Conservation (phyloP, 2,113 vertebrate species). For the Seriola dumerili region DNA sequence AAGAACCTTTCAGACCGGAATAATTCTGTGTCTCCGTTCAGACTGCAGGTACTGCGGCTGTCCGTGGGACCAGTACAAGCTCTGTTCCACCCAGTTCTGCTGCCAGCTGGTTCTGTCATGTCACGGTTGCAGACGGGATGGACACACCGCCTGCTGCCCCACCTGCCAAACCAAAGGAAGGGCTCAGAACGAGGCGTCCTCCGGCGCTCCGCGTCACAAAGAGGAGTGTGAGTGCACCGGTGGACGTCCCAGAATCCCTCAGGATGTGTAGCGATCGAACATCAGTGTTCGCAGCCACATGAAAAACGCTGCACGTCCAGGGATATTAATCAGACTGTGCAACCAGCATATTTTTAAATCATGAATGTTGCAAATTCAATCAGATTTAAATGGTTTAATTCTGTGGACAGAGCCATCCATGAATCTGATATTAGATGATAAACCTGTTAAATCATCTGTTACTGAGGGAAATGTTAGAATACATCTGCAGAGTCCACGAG, state of each 20-base stretch:
- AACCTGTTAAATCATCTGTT: slow-evolving; percentile 6
- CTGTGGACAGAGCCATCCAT: not conserved
- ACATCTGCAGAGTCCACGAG: not conserved
- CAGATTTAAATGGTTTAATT: not conserved
- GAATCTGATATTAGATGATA: not conserved
- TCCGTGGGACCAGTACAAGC: slow-evolving; percentile 93
- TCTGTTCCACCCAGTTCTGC: slow-evolving; percentile 92
- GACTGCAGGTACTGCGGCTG: slow-evolving; percentile 92
- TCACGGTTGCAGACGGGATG: slow-evolving; percentile 83
- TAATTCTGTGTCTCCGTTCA: slow-evolving; percentile 63
- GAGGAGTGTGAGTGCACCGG: slow-evolving; percentile 95
- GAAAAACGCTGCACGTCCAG: not conserved
- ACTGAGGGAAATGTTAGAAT: slow-evolving; percentile 1
- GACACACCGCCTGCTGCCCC: slow-evolving; percentile 91
- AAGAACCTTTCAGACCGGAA: not conserved
- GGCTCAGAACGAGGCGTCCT: not conserved
- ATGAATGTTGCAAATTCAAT: not conserved
- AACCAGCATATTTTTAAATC: not conserved
- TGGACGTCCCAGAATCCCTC: slow-evolving; percentile 87
- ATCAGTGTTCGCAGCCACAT: not conserved
- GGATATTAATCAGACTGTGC: not conserved
- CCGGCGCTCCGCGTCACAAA: slow-evolving; percentile 76
- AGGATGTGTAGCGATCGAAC: slow-evolving; percentile 73
- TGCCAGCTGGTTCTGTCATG: slow-evolving; percentile 94
- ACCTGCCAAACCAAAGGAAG: slow-evolving; percentile 89